Evolutionary conservation across 2,888 invertebrate species (phyloP).

Genomic region (Pherbina coryleti): DNA sequence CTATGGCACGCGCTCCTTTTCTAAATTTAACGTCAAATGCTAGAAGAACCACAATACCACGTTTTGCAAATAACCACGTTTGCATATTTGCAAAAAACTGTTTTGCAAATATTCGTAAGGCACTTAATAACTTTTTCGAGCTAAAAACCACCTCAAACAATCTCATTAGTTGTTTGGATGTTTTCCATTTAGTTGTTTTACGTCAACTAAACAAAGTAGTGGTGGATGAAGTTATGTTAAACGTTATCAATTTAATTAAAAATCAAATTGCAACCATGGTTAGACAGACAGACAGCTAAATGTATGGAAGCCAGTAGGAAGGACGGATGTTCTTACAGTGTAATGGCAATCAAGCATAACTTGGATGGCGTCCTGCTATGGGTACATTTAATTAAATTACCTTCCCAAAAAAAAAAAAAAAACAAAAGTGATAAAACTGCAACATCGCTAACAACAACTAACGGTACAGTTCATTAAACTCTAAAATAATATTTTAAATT

Average conservation of each 20-base stretch:
- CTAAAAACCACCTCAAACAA: too few relatives aligned
- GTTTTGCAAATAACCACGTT: too few relatives aligned
- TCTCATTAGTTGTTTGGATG: too few relatives aligned
- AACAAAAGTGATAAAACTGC: neutral
- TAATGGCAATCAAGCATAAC: slow-evolving; percentile 15
- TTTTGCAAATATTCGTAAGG: too few relatives aligned
- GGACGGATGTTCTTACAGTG: neutral
- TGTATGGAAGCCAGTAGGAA: neutral
- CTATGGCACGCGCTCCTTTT: too few relatives aligned
- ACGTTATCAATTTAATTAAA: slow-evolving; percentile 10
- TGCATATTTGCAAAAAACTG: too few relatives aligned
- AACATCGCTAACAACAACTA: neutral
- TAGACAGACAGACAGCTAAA: neutral
- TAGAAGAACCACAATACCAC: too few relatives aligned
- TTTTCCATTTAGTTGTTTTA: too few relatives aligned
- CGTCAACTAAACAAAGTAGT: neutral
- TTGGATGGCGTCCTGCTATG: neutral
- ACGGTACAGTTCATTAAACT: slow-evolving; percentile 15
- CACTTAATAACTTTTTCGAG: too few relatives aligned
- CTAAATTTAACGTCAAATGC: too few relatives aligned
- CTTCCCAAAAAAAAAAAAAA: neutral
- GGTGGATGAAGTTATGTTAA: neutral
- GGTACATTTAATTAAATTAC: slow-evolving; percentile 20
- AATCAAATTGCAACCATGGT: neutral
- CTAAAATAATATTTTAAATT: slow-evolving; percentile 18